A percentile compares a stretch with the other conserved stretches of the same genome.
These are phyloP conservation scores for Atrichornis clamosus DNA, from an alignment of 2,113 vertebrate genomes.

Conservation along the genomic window DNA sequence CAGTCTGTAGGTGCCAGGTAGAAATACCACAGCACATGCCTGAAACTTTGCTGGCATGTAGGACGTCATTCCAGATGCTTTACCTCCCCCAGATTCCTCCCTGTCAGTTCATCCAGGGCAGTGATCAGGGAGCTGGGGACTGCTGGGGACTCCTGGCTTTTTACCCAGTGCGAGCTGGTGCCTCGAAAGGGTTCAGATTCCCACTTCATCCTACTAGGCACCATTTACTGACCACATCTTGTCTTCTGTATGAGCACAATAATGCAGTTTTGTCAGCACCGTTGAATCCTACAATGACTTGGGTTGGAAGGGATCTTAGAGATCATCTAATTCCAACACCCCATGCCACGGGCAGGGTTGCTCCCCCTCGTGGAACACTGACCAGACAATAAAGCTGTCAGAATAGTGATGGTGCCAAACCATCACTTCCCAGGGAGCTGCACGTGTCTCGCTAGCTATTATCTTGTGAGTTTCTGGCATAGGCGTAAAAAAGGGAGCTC, in stretches of 20 bases:
- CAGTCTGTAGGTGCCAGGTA: not conserved
- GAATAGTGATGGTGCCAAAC: not conserved
- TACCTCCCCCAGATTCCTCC: not conserved
- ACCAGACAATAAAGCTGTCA: not conserved
- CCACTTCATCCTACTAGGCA: not conserved
- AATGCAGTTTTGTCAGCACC: not conserved
- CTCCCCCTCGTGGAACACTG: not conserved
- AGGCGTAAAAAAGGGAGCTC: not conserved
- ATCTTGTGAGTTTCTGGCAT: not conserved
- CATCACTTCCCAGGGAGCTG: not conserved
- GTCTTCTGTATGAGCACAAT: fast-evolving
- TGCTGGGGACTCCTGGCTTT: not conserved
- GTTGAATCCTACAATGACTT: not conserved
- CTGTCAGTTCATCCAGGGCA: not conserved
- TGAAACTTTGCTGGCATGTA: not conserved
- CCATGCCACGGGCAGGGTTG: not conserved
- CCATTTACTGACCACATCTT: not conserved
- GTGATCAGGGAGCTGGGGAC: not conserved
- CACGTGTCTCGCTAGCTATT: not conserved
- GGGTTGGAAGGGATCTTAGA: not conserved
- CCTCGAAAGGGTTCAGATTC: not conserved
- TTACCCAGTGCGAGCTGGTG: not conserved
- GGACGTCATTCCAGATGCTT: not conserved
- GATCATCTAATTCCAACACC: not conserved
- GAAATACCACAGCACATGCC: not conserved